phyloP scores from a whole-genome alignment of 2,797 vertebrate genomes.

The Scleropages formosus region DNA sequence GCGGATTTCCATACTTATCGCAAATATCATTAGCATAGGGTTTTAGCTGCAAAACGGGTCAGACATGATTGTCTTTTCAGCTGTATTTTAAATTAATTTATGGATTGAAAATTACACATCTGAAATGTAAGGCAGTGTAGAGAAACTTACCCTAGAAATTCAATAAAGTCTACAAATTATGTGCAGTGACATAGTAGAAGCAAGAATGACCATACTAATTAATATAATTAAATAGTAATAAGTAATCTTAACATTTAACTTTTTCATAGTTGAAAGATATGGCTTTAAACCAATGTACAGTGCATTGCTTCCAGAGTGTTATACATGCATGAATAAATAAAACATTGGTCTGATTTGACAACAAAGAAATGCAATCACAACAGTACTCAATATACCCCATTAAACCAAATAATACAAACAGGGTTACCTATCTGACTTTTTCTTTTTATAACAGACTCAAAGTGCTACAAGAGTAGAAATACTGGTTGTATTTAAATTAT shows the following conservation, averaged over 20 bases:
- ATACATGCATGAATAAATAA: no score
- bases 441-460: constrained; percentile 8
- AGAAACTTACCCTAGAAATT: constrained; percentile 15
- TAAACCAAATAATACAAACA: not conserved
- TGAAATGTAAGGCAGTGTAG: not conserved
- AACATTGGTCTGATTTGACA: no score
- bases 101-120: constrained; percentile 17
- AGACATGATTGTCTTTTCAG: constrained; percentile 16
- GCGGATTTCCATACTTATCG: constrained; percentile 28
- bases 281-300: not conserved
- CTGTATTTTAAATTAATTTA: constrained; percentile 24
- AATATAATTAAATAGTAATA: constrained; percentile 3
- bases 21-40: constrained; percentile 24
- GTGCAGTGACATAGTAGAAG: constrained; percentile 17
- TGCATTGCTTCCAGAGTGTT: no score
- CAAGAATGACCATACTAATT: constrained; percentile 14
- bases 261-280: constrained; percentile 4
- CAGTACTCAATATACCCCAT: not conserved
- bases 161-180: constrained; percentile 22
- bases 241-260: constrained; percentile 12
- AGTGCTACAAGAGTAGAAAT: constrained; percentile 19
- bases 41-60: constrained; percentile 20
- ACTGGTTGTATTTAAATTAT: constrained; percentile 44
- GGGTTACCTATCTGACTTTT: not conserved
- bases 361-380: no score